Evolutionary conservation across 2,797 vertebrate genomes (phyloP).

Genomic region (Echiichthys vipera): DNA sequence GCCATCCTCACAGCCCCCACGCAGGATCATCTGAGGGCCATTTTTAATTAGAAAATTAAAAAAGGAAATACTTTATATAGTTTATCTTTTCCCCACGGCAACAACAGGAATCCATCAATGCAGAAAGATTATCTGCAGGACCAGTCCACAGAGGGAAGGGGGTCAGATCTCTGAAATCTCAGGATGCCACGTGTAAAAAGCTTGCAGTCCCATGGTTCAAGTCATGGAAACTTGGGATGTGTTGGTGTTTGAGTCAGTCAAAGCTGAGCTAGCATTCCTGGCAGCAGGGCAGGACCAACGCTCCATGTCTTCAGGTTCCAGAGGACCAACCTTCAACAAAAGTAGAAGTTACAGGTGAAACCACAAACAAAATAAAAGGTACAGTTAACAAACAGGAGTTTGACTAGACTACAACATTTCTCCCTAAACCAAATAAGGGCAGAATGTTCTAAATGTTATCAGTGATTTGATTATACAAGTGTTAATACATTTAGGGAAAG

Average conservation of each 20-base stretch:
- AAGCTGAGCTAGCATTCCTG: constrained; percentile 32
- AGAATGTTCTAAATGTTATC: neutral
- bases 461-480: neutral
- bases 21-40: neutral
- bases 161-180: constrained; percentile 4
- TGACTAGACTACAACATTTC: neutral
- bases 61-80: neutral
- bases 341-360: neutral
- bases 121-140: neutral
- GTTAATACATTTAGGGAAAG: too few relatives aligned
- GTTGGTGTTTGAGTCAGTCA: constrained; percentile 27
- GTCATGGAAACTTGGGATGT: neutral
- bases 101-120: neutral
- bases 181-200: neutral
- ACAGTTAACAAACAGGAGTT: neutral
- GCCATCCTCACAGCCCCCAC: neutral
- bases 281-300: neutral
- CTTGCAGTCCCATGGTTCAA: neutral
- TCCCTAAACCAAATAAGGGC: neutral
- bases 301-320: constrained; percentile 12
- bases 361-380: too few relatives aligned
- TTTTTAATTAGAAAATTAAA: constrained; percentile 21
- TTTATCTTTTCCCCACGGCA: neutral
- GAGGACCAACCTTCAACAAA: constrained; percentile 20
- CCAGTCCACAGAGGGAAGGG: neutral